phyloP scores from a whole-genome alignment of 2,113 vertebrate species.

The Rhinichthys klamathensis region DNA sequence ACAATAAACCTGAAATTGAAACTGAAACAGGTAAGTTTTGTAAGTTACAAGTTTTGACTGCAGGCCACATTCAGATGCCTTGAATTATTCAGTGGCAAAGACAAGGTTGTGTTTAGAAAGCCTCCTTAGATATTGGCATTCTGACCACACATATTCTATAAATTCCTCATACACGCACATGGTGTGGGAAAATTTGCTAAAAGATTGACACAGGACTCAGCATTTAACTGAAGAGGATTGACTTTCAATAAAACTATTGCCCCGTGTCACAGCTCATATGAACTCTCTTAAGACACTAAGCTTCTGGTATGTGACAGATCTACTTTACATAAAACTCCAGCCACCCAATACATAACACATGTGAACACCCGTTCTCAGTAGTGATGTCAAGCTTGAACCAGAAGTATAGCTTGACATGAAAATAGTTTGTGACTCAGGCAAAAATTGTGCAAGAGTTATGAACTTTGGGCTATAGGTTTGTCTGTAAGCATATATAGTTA shows the following conservation, averaged over 20 bases:
- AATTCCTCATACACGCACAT: background rate
- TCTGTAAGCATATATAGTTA: background rate
- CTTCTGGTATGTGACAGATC: background rate
- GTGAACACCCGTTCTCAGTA: conserved; percentile 9
- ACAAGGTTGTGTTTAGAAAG: background rate
- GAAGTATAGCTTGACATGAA: background rate
- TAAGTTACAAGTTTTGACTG: background rate
- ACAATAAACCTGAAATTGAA: background rate
- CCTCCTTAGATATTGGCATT: background rate
- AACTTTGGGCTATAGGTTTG: background rate
- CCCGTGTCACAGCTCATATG: background rate
- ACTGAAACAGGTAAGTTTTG: background rate
- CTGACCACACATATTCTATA: background rate
- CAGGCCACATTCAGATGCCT: background rate
- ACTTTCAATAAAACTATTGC: background rate
- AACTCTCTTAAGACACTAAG: background rate
- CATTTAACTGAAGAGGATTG: background rate
- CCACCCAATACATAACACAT: conserved; percentile 21
- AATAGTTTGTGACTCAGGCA: background rate
- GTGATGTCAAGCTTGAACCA: background rate
- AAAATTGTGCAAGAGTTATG: conserved; percentile 7
- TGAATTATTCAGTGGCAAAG: background rate
- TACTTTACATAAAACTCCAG: conserved; percentile 17
- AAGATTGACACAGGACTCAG: background rate
- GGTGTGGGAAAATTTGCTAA: background rate